Conservation (phyloP, 2,888 invertebrate genomes). For the Linnaemya tessellans region DNA sequence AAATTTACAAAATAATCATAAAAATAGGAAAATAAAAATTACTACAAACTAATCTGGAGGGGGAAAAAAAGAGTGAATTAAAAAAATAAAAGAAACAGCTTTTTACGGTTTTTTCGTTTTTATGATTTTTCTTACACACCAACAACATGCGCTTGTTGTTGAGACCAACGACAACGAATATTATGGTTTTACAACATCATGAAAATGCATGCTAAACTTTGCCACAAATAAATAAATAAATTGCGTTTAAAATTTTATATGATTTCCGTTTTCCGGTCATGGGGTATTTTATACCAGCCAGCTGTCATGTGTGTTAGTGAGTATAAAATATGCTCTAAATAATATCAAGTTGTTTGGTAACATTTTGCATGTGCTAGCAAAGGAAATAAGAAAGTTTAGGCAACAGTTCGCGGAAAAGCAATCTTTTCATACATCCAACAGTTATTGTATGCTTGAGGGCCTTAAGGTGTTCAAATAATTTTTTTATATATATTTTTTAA, state of each 20-base stretch:
- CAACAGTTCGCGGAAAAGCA: background rate
- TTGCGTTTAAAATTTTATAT: conserved; percentile 71
- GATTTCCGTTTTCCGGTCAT: conserved; percentile 71
- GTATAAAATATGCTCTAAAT: conserved; percentile 48
- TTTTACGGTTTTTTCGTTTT: conserved; percentile 22
- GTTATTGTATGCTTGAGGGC: conserved; percentile 28
- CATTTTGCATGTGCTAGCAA: background rate
- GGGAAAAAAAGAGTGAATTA: conserved; percentile 13
- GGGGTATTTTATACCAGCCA: conserved; percentile 27
- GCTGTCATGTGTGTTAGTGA: background rate
- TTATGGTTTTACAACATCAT: conserved; percentile 61
- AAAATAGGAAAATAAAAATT: background rate
- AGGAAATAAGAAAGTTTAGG: conserved; percentile 30
- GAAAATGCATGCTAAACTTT: conserved; percentile 64
- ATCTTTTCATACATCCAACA: conserved; percentile 9
- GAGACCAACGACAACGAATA: conserved; percentile 25
- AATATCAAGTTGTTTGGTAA: conserved; percentile 16
- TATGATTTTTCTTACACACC: conserved; percentile 18
- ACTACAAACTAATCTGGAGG: conserved; percentile 17
- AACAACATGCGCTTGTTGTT: background rate
- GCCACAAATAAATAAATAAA: conserved; percentile 72
- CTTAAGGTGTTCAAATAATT: background rate
- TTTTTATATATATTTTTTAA: background rate
- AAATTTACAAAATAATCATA: conserved; percentile 19
- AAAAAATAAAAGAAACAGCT: background rate